Base-by-base conservation (phyloP, 2,113 vertebrate species). In the Alectura lathami region DNA sequence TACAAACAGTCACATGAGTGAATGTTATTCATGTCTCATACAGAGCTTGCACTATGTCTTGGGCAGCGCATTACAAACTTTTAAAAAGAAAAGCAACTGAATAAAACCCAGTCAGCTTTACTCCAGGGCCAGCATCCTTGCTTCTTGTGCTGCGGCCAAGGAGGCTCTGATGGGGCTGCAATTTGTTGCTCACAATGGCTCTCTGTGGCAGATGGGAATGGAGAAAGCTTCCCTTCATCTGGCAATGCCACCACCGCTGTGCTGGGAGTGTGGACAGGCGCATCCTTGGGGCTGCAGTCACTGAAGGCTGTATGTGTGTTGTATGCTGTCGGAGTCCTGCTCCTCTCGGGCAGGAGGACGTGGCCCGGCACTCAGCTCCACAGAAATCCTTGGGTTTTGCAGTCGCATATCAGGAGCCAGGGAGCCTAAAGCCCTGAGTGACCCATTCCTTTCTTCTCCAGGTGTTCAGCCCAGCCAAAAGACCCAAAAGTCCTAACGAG, bases 21-120 rank as follows among this genome's bases (percentile, higher is more conserved):
- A 73, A 73, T 36, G 93, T 88, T 73, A 91, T 89, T 94, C 92
- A 91, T 48, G 75, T 50, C 92, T 88, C 82, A 60, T 45, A 95
- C 93, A 96, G 92, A 93, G 94, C 94, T 95, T 26, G 43, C 29
- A 87, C 89, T 91, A 21, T 93, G 92, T 93, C 90, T 54, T 77
- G 75, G 85, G 82, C 87, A 87, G 70, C 2, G 53, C 3, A 23
- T n/a, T 69, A 62, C 92, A 85, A 87, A 91, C 87, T 62, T 24
- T 79, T 73, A 2, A 17, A 83, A 83, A 93, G 82, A 45, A 95
- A 94, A 94, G 78, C 67, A 50, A 69, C 53, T 13, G 89, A 76
- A 62, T 68, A 75, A 87, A 91, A 78, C 3, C 10, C 83, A 92
- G 76, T 8, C 83, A 47, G 96, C 83, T 89, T 85, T 82, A 16